Base-by-base conservation (phyloP, 2,113 vertebrate species). In the Theristicus caerulescens region DNA sequence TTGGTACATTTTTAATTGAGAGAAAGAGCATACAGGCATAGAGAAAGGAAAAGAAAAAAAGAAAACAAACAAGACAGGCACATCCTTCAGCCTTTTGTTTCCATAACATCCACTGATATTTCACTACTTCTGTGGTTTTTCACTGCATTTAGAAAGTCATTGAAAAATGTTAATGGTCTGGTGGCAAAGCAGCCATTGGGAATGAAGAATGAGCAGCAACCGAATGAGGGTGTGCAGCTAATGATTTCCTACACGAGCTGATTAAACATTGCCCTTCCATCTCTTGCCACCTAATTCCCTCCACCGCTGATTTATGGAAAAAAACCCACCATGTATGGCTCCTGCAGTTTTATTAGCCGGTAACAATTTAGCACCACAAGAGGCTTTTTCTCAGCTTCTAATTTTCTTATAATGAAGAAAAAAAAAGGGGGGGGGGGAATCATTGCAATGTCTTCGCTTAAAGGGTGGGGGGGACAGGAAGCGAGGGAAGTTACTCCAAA, bases 241-340 rank as follows among this genome's bases (percentile, higher is more conserved):
- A 98, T 97, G 97, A 98, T 97, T 98, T 97, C 97, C 97, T 98
- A 97, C 97, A 97, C 14, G 95, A 94, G 97, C 97, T 98, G 97
- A 98, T 98, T 97, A 98, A 98, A 97, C 95, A 97, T 86, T 94
- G 46, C 96, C 92, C 97, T 96, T 97, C 97, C 96, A 86, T 96
- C 97, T 97, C 96, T 97, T 96, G 93, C 97, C 96, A 98, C 96
- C 97, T 97, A 96, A 98, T 97, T 98, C 97, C 97, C 95, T 95
- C 94, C 90, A 83, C 40, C 0, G 20, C 87, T 98, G 98, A 98
- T 98, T 98, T 97, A 98, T 98, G 93, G 89, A 46, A 77, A 86
- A 97, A 96, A 88, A 8, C 36, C 89, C 94, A 91, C 66, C 82
- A 88, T 2, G 9, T 81, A 90, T 69, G 70, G 76, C 69, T 96